Evolutionary conservation across 2,113 vertebrate genomes (phyloP).

Genomic region (Zapornia atra): DNA sequence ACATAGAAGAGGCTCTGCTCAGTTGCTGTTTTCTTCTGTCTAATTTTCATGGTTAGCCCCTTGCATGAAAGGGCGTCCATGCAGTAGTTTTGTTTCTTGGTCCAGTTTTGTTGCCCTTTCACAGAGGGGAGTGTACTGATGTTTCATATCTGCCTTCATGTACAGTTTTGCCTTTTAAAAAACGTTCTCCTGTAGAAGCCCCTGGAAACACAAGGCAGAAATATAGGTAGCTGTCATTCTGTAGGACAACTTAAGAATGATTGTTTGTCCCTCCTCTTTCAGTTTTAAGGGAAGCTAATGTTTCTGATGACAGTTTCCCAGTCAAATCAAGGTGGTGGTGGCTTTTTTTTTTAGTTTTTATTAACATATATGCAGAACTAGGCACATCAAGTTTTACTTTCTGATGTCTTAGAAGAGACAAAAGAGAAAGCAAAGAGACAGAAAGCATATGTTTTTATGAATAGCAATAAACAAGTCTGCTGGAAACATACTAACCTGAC

Average conservation of each 20-base stretch:
- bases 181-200: neutral
- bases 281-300: accelerated
- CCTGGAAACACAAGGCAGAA: neutral
- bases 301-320: neutral
- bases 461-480: neutral
- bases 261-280: neutral
- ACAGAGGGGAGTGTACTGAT: neutral
- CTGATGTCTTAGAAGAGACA: neutral
- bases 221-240: neutral
- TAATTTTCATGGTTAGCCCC: neutral
- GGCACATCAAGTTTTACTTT: neutral
- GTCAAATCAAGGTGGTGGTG: neutral
- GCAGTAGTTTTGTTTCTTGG: neutral
- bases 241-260: neutral
- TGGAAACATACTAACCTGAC: neutral
- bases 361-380: neutral
- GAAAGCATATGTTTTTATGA: neutral
- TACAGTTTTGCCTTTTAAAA: neutral
- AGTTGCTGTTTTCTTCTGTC: neutral
- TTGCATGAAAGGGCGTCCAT: neutral
- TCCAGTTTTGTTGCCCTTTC: neutral
- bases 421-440: neutral
- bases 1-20: neutral
- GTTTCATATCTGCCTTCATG: neutral
- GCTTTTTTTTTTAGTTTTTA: neutral